These are phyloP conservation scores for Erynnis tages DNA, from an alignment of 2,888 invertebrate genomes.

Conservation along the genomic window DNA sequence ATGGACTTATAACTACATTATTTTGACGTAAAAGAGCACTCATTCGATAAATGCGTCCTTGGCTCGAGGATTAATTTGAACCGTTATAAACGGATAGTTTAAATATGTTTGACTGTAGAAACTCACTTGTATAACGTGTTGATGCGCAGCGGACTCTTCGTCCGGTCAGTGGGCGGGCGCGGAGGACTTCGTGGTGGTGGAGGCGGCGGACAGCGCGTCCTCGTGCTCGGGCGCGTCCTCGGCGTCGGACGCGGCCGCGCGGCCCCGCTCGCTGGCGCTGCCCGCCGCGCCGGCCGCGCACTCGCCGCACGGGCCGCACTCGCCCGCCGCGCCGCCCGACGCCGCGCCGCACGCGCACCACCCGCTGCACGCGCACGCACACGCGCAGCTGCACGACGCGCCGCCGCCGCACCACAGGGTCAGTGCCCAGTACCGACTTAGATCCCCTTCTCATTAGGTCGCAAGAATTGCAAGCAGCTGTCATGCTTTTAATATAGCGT, in stretches of 20 bases:
- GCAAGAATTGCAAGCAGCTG: no score
- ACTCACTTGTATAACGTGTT: no score
- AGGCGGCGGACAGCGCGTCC: slow-evolving; percentile 84
- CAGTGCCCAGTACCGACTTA: no score
- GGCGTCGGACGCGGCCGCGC: slow-evolving; percentile 65
- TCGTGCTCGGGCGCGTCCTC: slow-evolving; percentile 63
- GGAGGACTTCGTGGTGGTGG: slow-evolving; percentile 92
- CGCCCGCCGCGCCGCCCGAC: slow-evolving; percentile 25
- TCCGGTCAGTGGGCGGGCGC: slow-evolving; percentile 84
- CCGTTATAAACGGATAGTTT: no score
- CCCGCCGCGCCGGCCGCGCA: slow-evolving; percentile 35
- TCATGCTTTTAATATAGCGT: no score
- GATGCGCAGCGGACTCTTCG: slow-evolving; percentile 69
- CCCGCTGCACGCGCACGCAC: slow-evolving; percentile 15
- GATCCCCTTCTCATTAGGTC: no score
- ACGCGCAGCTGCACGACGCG: background rate
- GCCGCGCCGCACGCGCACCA: slow-evolving; percentile 25
- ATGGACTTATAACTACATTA: no score
- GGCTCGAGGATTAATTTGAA: no score
- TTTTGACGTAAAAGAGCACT: no score
- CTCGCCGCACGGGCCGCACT: slow-evolving; percentile 20
- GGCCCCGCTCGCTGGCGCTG: slow-evolving; percentile 66
- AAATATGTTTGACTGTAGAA: no score
- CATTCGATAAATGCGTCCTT: no score
- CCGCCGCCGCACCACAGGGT: no score